phyloP scores from a whole-genome alignment of 2,888 invertebrate genomes.

The Marronus borbonicus region DNA sequence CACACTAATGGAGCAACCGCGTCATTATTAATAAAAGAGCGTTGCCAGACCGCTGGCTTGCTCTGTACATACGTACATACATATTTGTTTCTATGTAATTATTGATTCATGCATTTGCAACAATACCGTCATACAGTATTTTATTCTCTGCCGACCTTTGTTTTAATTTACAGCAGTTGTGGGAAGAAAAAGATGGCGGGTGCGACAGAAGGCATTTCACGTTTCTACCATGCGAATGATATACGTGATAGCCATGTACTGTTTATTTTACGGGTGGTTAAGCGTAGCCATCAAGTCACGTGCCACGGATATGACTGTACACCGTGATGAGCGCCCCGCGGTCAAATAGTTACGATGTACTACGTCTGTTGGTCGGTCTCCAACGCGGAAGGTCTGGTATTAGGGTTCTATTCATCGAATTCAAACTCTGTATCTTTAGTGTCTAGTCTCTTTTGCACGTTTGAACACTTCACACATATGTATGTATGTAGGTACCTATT shows the following conservation, averaged over 20 bases:
- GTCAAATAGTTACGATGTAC: constrained; percentile 58
- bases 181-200: background rate
- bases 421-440: constrained; percentile 15
- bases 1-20: no score
- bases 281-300: constrained; percentile 56
- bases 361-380: constrained; percentile 51
- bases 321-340: constrained; percentile 58
- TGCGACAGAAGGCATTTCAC: constrained; percentile 27
- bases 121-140: background rate
- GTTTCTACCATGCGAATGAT: constrained; percentile 27
- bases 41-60: no score
- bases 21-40: no score
- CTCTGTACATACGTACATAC: no score
- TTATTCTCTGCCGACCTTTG: constrained; percentile 2
- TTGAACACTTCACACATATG: background rate
- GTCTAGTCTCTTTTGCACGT: no score
- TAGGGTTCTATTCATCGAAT: constrained; percentile 36
- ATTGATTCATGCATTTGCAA: no score
- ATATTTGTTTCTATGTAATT: no score
- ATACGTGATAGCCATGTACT: constrained; percentile 44
- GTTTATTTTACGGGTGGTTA: constrained; percentile 51
- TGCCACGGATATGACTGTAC: constrained; percentile 57
- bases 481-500: background rate
- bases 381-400: constrained; percentile 54
- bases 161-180: constrained; percentile 13